Percentiles rank a stretch among this genome's conserved stretches.
Conservation (phyloP, 2,113 vertebrate species). For the Cheirogaleus medius region DNA sequence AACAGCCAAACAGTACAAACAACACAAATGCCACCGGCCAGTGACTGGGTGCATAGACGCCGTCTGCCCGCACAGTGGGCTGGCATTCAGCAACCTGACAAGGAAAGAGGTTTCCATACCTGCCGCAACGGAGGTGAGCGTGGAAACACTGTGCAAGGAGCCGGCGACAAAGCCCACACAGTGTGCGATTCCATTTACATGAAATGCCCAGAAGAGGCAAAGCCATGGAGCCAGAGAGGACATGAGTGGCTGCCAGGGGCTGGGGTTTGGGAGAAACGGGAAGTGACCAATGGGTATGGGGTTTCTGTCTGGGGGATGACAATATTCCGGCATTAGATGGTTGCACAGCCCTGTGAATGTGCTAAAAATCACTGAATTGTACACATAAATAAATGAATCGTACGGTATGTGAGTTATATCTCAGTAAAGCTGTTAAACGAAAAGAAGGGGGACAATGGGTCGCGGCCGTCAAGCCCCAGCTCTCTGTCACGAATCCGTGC, state of each 20-base stretch:
- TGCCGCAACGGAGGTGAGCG: not conserved
- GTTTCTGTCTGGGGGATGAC: not conserved
- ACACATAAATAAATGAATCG: rapidly evolving
- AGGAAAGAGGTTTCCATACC: too few relatives aligned
- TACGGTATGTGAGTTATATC: too few relatives aligned
- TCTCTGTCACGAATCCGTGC: rapidly evolving
- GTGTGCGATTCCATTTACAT: not conserved
- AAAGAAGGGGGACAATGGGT: not conserved
- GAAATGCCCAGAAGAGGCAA: not conserved
- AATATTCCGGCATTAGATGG: not conserved
- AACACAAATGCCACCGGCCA: not conserved
- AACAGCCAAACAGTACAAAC: not conserved
- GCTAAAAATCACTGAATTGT: too few relatives aligned
- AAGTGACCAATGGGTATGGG: rapidly evolving
- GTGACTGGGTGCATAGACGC: not conserved
- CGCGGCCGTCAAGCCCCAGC: rapidly evolving
- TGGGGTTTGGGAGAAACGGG: not conserved
- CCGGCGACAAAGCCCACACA: too few relatives aligned
- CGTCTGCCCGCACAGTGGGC: not conserved
- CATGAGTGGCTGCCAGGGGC: not conserved
- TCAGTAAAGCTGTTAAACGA: not conserved
- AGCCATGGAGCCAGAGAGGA: not conserved
- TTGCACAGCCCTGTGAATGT: not conserved
- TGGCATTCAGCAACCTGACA: not conserved
- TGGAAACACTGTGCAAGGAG: not conserved